phyloP scores from a whole-genome alignment of 2,888 invertebrate species.

The Torymus auratus region DNA sequence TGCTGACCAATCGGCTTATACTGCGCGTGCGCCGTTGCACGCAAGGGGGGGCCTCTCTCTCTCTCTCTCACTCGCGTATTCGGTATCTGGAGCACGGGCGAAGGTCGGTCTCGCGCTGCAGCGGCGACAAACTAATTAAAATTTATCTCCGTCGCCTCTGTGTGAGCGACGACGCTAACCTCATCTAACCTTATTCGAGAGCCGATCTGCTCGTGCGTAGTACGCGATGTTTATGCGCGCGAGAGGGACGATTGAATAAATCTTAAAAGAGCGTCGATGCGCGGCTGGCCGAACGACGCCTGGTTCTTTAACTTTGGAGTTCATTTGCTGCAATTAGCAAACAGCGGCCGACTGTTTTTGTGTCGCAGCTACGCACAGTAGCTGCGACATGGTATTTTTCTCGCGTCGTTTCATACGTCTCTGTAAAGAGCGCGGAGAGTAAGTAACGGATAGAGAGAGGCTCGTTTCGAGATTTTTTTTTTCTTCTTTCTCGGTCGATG shows the following conservation, averaged over 20 bases:
- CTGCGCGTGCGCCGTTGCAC: background rate
- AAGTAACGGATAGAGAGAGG: background rate
- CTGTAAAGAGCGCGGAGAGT: too few relatives aligned
- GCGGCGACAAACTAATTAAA: constrained; percentile 50
- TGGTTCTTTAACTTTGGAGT: constrained; percentile 38
- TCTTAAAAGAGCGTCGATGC: background rate
- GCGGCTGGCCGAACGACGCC: background rate
- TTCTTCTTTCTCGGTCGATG: background rate
- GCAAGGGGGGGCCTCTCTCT: background rate
- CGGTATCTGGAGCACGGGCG: constrained; percentile 63
- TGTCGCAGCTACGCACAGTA: too few relatives aligned
- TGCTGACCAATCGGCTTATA: constrained; percentile 25
- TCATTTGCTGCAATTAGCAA: constrained; percentile 54
- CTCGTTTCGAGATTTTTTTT: constrained; percentile 11
- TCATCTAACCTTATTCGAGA: constrained; percentile 53
- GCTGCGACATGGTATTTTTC: constrained; percentile 14
- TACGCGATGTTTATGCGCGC: too few relatives aligned
- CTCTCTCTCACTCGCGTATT: constrained; percentile 37
- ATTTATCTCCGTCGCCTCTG: constrained; percentile 46
- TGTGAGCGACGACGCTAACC: constrained; percentile 29
- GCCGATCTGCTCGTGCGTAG: background rate
- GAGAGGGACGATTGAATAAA: constrained; percentile 32
- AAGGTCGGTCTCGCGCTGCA: constrained; percentile 60
- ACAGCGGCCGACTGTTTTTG: constrained; percentile 14
- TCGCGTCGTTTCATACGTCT: background rate